These are phyloP conservation scores for Ptilonorhynchus violaceus DNA, from an alignment of 2,113 vertebrate genomes.

Conservation along the genomic window DNA sequence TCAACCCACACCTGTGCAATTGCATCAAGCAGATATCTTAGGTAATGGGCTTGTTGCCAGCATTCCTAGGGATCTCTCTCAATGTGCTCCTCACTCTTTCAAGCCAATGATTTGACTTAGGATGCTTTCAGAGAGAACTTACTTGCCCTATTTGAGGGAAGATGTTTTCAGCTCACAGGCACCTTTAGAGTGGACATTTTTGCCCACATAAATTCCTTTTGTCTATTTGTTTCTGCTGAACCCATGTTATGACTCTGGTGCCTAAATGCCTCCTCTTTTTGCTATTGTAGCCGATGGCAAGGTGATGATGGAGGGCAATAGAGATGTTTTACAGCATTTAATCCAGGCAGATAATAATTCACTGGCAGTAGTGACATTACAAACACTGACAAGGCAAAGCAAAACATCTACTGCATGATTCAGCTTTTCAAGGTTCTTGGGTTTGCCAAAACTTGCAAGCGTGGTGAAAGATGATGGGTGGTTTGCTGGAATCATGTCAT, in stretches of 20 bases:
- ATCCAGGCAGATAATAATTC: background rate
- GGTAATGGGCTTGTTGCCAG: background rate
- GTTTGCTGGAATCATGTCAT: background rate
- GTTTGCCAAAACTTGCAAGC: background rate
- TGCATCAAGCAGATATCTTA: background rate
- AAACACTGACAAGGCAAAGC: background rate
- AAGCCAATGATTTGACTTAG: background rate
- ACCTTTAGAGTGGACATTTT: background rate
- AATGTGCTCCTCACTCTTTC: background rate
- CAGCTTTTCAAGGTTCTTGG: background rate
- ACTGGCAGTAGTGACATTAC: background rate
- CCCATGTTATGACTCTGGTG: background rate
- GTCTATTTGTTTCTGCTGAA: background rate
- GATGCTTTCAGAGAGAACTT: background rate
- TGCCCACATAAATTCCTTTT: background rate
- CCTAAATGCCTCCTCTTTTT: background rate
- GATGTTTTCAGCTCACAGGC: background rate
- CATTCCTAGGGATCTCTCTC: background rate
- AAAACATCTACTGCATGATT: background rate
- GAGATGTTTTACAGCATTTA: background rate
- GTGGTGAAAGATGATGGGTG: background rate
- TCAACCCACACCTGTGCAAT: background rate
- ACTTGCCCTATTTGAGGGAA: background rate
- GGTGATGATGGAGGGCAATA: background rate
- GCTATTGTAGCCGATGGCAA: background rate